A percentile compares a stretch with the other conserved stretches of the same genome.
Evolutionary conservation across 2,888 invertebrate genomes (phyloP).

Genomic region (Oscheius onirici): DNA sequence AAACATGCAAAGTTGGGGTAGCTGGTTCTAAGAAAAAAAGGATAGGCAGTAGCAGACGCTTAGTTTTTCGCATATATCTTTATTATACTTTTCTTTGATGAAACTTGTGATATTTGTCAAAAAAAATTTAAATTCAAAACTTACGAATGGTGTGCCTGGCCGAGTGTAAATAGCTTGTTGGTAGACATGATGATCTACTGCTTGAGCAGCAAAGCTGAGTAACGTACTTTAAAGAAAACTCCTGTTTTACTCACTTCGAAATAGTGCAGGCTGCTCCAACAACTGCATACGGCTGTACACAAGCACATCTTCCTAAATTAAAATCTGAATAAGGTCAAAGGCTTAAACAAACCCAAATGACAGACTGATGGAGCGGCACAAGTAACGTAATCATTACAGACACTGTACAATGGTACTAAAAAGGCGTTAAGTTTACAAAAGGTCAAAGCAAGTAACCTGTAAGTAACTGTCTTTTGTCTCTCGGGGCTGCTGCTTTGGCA

Average conservation of each 20-base stretch:
- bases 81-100: too few relatives aligned
- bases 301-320: conserved; percentile 22
- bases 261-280: conserved; percentile 24
- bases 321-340: background rate
- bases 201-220: conserved; percentile 15
- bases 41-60: too few relatives aligned
- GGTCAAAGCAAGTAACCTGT: background rate
- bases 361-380: conserved; percentile 52
- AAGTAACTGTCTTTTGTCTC: conserved; percentile 20
- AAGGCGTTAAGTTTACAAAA: conserved; percentile 3
- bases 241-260: background rate
- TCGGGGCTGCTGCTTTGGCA: conserved; percentile 1
- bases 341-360: conserved; percentile 7
- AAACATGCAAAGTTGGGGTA: too few relatives aligned
- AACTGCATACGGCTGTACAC: conserved; percentile 29
- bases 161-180: conserved; percentile 20
- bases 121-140: background rate
- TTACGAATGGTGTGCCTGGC: conserved; percentile 1
- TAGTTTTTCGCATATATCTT: too few relatives aligned
- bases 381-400: conserved; percentile 48
- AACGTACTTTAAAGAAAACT: background rate
- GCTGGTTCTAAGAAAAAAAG: too few relatives aligned
- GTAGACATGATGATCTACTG: conserved; percentile 15
- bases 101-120: too few relatives aligned
- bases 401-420: conserved; percentile 48